A percentile compares a stretch with the other conserved stretches of the same genome.
These are phyloP conservation scores for Agrypnus murinus DNA, from an alignment of 2,888 invertebrate genomes.

Conservation along the genomic window DNA sequence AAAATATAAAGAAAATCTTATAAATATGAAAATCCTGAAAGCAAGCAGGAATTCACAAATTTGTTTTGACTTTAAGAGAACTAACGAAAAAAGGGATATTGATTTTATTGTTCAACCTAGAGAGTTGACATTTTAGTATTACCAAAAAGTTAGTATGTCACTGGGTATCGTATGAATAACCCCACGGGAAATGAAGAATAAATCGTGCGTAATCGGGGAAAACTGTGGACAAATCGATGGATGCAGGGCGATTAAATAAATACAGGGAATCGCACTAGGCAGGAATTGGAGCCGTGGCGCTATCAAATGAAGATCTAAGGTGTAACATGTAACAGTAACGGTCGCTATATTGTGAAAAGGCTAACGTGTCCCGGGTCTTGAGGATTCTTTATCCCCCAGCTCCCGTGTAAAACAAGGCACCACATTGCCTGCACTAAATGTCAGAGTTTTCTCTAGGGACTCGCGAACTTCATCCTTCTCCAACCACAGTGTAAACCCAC, in stretches of 20 bases:
- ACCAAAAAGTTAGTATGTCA: conserved; percentile 31
- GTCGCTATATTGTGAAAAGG: conserved; percentile 53
- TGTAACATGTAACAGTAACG: conserved; percentile 54
- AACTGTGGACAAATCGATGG: conserved; percentile 55
- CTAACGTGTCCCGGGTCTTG: conserved; percentile 55
- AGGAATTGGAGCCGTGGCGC: conserved; percentile 36
- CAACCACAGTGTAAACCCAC: conserved; percentile 43
- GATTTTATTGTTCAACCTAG: conserved; percentile 12
- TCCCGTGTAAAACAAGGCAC: conserved; percentile 56
- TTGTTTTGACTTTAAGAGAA: too few species aligned
- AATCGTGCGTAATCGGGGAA: conserved; percentile 39
- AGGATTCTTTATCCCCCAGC: conserved; percentile 56
- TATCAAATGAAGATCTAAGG: conserved; percentile 56
- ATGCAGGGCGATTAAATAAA: conserved; percentile 52
- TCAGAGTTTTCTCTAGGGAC: conserved; percentile 53
- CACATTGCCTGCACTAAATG: conserved; percentile 58
- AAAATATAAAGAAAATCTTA: too few species aligned
- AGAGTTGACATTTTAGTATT: conserved; percentile 26
- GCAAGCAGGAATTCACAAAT: too few species aligned
- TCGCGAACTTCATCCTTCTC: conserved; percentile 45
- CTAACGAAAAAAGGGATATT: neutral
- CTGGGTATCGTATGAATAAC: conserved; percentile 28
- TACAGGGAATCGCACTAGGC: conserved; percentile 41
- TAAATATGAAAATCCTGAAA: too few species aligned
- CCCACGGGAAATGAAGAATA: conserved; percentile 33